These are phyloP conservation scores for Phalacrocorax aristotelis DNA, from an alignment of 2,113 vertebrate species.

Conservation along the genomic window DNA sequence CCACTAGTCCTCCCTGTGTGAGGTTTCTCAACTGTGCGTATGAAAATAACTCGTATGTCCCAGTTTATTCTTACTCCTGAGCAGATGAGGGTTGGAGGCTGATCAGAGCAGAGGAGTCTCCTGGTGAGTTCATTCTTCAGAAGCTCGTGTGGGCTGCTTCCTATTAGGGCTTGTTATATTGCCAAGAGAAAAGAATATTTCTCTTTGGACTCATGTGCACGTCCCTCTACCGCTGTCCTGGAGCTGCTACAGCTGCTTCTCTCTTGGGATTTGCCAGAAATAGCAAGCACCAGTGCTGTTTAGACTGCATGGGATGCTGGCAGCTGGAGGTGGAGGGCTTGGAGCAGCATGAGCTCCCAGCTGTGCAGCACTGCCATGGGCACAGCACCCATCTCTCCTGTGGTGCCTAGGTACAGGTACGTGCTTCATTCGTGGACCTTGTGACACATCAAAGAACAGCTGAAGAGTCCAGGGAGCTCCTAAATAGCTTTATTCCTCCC, in stretches of 20 bases:
- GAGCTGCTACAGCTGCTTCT: not conserved
- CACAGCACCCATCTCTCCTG: fast-evolving
- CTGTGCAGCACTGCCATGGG: not conserved
- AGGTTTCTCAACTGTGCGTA: not conserved
- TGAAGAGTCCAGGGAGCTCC: not conserved
- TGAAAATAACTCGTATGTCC: not conserved
- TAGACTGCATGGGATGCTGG: not conserved
- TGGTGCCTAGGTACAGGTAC: not conserved
- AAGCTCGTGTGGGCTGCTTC: conserved; percentile 37
- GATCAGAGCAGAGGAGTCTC: conserved; percentile 47
- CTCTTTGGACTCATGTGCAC: not conserved
- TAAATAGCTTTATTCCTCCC: not conserved
- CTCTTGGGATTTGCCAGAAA: conserved; percentile 10
- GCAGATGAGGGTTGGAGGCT: conserved; percentile 40
- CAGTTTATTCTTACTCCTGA: conserved; percentile 50
- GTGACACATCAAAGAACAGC: fast-evolving
- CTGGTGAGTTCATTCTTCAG: conserved; percentile 53
- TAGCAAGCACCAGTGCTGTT: not conserved
- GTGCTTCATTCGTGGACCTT: fast-evolving
- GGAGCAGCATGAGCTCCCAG: fast-evolving
- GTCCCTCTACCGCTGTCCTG: not conserved
- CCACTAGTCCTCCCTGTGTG: not conserved
- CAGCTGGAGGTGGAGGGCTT: not conserved
- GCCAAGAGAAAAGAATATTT: conserved; percentile 28
- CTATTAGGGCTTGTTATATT: conserved; percentile 6